phyloP scores from a whole-genome alignment of 1,140 invertebrate species.

The Lasaia peninsularis region DNA sequence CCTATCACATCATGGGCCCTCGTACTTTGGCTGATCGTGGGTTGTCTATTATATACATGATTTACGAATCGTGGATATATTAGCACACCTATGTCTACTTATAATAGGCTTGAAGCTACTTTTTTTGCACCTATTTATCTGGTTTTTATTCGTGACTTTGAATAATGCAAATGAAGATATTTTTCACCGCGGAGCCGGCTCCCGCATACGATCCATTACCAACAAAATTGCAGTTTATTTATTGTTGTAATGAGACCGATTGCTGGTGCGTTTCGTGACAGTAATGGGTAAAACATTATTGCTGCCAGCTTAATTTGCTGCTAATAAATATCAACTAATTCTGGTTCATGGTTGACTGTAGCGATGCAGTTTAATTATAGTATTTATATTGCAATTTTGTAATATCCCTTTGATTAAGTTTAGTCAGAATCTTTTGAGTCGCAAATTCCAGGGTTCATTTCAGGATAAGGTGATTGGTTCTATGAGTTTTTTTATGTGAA shows the following conservation, averaged over 20 bases:
- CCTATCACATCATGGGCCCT: too few relatives aligned
- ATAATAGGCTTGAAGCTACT: too few relatives aligned
- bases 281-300: constrained; percentile 37
- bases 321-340: constrained; percentile 20
- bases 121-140: background rate
- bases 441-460: too few relatives aligned
- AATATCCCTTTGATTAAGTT: too few relatives aligned
- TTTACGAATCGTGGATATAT: too few relatives aligned
- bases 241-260: constrained; percentile 47
- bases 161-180: constrained; percentile 48
- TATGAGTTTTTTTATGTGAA: too few relatives aligned
- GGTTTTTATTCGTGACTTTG: constrained; percentile 29
- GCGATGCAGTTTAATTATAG: background rate
- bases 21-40: too few relatives aligned
- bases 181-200: constrained; percentile 31
- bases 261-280: constrained; percentile 45
- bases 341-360: background rate
- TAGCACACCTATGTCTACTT: too few relatives aligned
- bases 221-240: constrained; percentile 50
- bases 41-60: too few relatives aligned
- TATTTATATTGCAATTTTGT: too few relatives aligned
- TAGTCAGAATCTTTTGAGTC: too few relatives aligned
- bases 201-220: constrained; percentile 33
- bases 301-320: constrained; percentile 20
- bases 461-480: too few relatives aligned